Base-by-base conservation (phyloP, 2,113 vertebrate genomes). In the Epinephelus fuscoguttatus region DNA sequence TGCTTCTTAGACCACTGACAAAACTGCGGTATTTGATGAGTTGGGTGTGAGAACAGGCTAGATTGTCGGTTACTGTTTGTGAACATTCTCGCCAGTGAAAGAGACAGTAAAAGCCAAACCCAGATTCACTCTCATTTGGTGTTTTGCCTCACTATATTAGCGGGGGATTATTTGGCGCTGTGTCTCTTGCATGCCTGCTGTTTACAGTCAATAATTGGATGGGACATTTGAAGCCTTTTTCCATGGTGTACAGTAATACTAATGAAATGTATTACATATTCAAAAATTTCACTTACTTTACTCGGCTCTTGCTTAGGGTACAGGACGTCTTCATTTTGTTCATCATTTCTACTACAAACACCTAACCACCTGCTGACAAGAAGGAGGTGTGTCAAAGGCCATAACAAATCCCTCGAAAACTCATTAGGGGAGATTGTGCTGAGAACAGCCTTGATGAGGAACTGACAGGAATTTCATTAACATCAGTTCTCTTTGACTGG, bases 391-490 rank as follows among this genome's bases (percentile, higher is more conserved):
- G 78, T 81, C 72, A 73, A 81, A 80, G 78, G 71, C 61, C 75
- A 64, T 7, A 49, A 53, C 7, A 6, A 77, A 42, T 47, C 49
- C 21, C 70, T 84, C 74, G 66, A 53, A 68, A 74, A 74, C 80
- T 89, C 79, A 89, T 89, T 81, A 86, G 42, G 15, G 59, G 40
- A 55, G 62, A 64, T 77, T 80, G 19, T 77, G 42, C 30, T 73
- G 81, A 63, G 12, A 82, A 82, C 7, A 11, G 25, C 62, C 63
- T 59, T 70, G 78, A 88, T 82, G 84, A 69, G 56, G 70, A 79
- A 70, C 72, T 89, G 82, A 84, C 75, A 81, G 73, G 33, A 74
- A 30, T 78, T 75, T 75, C 64, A 91, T 90, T 84, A 76, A 83
- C 76, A 83, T 77, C 50, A 55, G 50, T 82, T 72, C 57, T 73